Conservation (phyloP, 2,113 vertebrate species). For the Phodopus roborovskii region DNA sequence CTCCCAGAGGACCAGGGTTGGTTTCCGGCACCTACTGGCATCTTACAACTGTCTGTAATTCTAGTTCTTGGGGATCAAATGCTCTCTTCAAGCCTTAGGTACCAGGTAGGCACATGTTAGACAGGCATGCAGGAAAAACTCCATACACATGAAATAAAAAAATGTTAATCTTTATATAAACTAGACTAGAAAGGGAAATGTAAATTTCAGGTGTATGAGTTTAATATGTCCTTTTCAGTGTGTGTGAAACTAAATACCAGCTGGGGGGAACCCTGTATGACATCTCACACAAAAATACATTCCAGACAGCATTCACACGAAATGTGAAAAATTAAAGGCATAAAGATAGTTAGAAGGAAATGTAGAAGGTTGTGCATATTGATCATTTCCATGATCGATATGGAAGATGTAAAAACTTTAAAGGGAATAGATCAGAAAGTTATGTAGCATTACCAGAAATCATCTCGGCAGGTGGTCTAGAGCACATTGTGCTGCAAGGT, state of each 20-base stretch:
- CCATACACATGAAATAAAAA: background rate
- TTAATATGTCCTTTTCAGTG: background rate
- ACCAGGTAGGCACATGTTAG: background rate
- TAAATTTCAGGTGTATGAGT: background rate
- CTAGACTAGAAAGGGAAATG: background rate
- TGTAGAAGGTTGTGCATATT: background rate
- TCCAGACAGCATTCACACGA: background rate
- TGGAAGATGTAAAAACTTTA: background rate
- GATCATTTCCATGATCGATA: background rate
- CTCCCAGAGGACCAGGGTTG: background rate
- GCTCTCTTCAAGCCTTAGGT: background rate
- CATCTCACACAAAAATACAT: background rate
- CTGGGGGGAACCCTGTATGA: background rate
- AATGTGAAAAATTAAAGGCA: background rate
- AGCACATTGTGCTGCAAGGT: background rate
- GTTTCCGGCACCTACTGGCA: background rate
- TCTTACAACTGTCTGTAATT: background rate
- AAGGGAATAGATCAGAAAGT: background rate
- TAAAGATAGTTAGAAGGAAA: background rate
- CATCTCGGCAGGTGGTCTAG: background rate
- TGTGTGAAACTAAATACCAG: background rate
- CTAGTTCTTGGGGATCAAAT: background rate
- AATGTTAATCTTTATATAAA: background rate
- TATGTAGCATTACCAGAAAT: background rate
- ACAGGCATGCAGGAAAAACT: background rate